Base-by-base conservation (phyloP, 2,113 vertebrate species). In the Oxygymnocypris stewartii region DNA sequence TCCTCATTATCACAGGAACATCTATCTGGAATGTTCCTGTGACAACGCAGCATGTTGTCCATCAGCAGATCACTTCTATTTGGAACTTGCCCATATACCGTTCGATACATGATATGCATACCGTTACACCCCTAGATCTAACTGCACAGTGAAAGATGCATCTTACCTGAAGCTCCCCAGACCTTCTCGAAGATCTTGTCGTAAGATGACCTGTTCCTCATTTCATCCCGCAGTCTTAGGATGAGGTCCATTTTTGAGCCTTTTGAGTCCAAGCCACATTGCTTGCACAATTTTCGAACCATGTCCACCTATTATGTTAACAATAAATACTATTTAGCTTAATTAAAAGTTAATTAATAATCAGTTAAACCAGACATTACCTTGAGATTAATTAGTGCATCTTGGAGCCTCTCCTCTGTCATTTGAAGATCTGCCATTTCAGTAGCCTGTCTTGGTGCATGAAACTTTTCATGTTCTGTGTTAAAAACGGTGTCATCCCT, bases 371-470 rank as follows among this genome's bases (percentile, higher is more conserved):
- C 8, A 44, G 42, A 8, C 63, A 40, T 73, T 73, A 73, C 31
- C 3, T 73, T 73, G 69, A 73, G 31, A 73, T 73, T 73, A 40
- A 73, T 73, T 40, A 73, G 31, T 73, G 69, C 35, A 73, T 73
- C 13, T 40, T 73, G 69, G 16, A 73, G 69, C 67, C 67, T 71
- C 31, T 71, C 67, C 8, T 71, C 67, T 71, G 67, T 71, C 31
- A 73, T 73, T 37, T 73, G 28, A 31, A 71, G 67, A 73, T 73
- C 69, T 7, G 69, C 69, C 69, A 73, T 73, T 73, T 73, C 69
- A 73, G 31, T 8, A 73, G 31, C 69, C 69, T 73, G 69, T 9
- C 69, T 73, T 73, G 69, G 31, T 73, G 6, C 1, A 7, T 73
- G 35, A 54, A 84, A 75, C 12, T 57, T 23, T 57, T 57, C 54